phyloP scores from a whole-genome alignment of 2,113 vertebrate genomes.

The Corythornis vintsioides region DNA sequence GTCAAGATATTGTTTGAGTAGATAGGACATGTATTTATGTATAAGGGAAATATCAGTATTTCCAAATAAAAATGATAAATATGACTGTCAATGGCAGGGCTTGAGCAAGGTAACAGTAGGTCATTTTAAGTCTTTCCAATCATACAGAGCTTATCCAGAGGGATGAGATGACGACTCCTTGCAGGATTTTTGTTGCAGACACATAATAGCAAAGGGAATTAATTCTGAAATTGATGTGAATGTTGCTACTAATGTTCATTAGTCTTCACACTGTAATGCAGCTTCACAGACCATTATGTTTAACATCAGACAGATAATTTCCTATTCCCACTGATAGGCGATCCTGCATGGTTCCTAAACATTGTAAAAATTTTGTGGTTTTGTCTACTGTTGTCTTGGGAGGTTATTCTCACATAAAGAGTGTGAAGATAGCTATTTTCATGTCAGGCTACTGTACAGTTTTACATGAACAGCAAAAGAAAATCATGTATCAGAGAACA shows the following conservation, averaged over 20 bases:
- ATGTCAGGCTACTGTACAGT: background rate
- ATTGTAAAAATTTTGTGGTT: background rate
- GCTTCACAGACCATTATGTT: background rate
- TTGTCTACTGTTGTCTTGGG: background rate
- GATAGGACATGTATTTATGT: background rate
- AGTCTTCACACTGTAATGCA: background rate
- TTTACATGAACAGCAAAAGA: background rate
- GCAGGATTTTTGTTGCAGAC: background rate
- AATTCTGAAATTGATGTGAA: background rate
- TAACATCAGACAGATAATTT: background rate
- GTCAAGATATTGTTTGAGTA: background rate
- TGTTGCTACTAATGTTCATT: fast-evolving
- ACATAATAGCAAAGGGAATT: background rate
- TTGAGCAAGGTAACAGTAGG: background rate
- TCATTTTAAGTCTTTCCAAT: background rate
- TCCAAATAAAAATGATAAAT: background rate
- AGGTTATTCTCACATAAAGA: background rate
- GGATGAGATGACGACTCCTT: background rate
- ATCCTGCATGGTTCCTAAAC: background rate
- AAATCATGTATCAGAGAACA: background rate
- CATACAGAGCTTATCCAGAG: background rate
- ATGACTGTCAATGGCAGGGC: background rate
- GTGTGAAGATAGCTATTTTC: background rate
- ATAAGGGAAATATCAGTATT: background rate
- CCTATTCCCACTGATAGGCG: background rate